Base-by-base conservation (phyloP, 2,888 invertebrate genomes). In the Rhamnusium bicolor region DNA sequence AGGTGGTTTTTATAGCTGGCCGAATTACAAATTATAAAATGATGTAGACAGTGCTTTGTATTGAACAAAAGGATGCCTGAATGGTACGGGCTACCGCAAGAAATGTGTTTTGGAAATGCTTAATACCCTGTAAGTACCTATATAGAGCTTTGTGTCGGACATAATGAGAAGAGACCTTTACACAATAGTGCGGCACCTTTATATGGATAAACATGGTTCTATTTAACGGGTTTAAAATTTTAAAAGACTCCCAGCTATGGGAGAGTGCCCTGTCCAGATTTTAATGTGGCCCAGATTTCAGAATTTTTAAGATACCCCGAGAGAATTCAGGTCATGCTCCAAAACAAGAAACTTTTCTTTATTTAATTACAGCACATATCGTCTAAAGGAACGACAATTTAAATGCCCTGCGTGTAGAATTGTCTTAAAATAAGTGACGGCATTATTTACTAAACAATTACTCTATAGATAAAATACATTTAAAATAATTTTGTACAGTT, bases 81-180 rank as follows among this genome's bases (percentile, higher is more conserved):
- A 77, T 69, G 71, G 73, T 63, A 61, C 71, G 79, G 80, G 79
- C 80, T 79, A 79, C 80, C 78, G 74, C 79, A 81, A 76, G 72
- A 76, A 69, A 81, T 79, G 81, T 80, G 40, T 82, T 82, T 81
- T 72, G 75, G 80, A 81, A 79, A 82, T 77, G 80, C 77, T 80
- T 83, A 82, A 83, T 83, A 79, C 82, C 70, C 71, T 79, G 77
- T 83, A 84, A 84, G 84, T 84, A 84, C 84, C 83, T 78, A 73
- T 79, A 81, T 78, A 75, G 75, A 72, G 72, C 79, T 75, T 81
- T 82, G 81, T 83, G 80, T 68, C 65, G 72, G 79, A 62, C 69
- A 83, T 84, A 83, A 84, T 83, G 80, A 83, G 84, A 83, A 71
- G 80, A 83, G 80, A 80, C 80, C 80, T 69, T 69, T 53, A 60